Percentiles rank a stretch among this genome's conserved stretches.
phyloP scores from a whole-genome alignment of 1,140 invertebrate genomes.

The Euwallacea fornicatus region DNA sequence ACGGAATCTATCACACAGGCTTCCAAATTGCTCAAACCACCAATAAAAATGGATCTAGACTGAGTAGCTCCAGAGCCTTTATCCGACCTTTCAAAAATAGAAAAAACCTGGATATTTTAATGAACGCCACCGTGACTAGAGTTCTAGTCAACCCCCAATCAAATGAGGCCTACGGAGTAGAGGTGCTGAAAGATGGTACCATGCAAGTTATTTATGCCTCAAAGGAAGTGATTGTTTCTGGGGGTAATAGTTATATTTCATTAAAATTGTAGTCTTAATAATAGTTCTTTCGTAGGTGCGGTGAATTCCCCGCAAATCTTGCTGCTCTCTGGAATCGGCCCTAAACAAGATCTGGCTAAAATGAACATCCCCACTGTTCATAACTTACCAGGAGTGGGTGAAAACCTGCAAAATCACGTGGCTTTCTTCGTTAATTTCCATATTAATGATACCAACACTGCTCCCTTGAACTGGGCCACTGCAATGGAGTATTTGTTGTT shows the following conservation, averaged over 20 bases:
- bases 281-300: conserved; percentile 59
- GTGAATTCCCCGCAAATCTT: conserved; percentile 83
- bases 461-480: conserved; percentile 82
- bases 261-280: conserved; percentile 36
- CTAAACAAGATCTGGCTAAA: conserved; percentile 67
- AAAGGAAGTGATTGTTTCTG: conserved; percentile 69
- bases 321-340: conserved; percentile 80
- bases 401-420: conserved; percentile 87
- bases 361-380: conserved; percentile 69
- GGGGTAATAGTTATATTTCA: conserved; percentile 51
- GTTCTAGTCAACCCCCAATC: conserved; percentile 70
- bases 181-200: conserved; percentile 63
- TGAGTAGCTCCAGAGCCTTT: conserved; percentile 80
- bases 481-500: conserved; percentile 85
- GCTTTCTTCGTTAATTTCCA: conserved; percentile 75
- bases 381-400: conserved; percentile 80
- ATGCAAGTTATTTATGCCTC: conserved; percentile 61
- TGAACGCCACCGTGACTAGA: conserved; percentile 73
- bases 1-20: conserved; percentile 77
- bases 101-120: conserved; percentile 73
- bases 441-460: conserved; percentile 80
- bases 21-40: conserved; percentile 87
- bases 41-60: conserved; percentile 81
- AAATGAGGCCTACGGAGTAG: conserved; percentile 69
- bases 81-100: conserved; percentile 75